Base-by-base conservation (phyloP, 2,113 vertebrate species). In the Todiramphus chloris region DNA sequence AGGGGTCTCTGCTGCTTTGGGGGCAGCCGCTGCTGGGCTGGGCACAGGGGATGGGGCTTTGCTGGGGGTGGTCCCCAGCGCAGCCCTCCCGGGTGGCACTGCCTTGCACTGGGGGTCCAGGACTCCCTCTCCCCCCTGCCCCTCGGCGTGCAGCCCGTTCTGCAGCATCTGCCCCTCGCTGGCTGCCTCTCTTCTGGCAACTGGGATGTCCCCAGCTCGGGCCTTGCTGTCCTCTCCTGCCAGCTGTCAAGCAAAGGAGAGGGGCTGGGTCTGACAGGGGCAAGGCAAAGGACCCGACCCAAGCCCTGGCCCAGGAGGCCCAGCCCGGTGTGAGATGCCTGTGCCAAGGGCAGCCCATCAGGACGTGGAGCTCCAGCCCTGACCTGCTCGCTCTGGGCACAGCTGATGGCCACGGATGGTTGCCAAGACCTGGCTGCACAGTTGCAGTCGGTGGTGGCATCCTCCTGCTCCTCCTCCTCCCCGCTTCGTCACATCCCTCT, bases 191-290 rank as follows among this genome's bases (percentile, higher is more conserved):
- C 83, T 97, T 77, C 96, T 50, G 39, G 83, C 80, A 19, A 25
- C n/a, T 75, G 97, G 95, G 97, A 97, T 1, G 98, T 98, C 51
- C 94, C 98, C 30, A 1, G 96, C 96, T 56, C 95, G 96, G 97
- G 97, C n/a, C 98, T 98, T 43, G 91, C 98, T 44, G n/a, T 97
- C 98, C 62, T 98, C 98, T 79, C 89, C 98, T 0, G 76, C 66
- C 60, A 98, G 97, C 82, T 97, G 94, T 64, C 21, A 6, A 85
- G 84, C 16, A 68, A 80, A 90, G 83, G 24, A 77, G 77, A 76
- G n/a, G 51, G 60, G 18, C 10, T 0, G 1, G 37, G 2, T 75
- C 37, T 1, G 3, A 59, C 16, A 6, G 28, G 41, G 74, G 23
- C 11, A 9, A 23, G 27, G 51, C 0, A 0, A 37, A 55, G 69